phyloP scores from a whole-genome alignment of 2,888 invertebrate genomes.

The Ophion ellenae region DNA sequence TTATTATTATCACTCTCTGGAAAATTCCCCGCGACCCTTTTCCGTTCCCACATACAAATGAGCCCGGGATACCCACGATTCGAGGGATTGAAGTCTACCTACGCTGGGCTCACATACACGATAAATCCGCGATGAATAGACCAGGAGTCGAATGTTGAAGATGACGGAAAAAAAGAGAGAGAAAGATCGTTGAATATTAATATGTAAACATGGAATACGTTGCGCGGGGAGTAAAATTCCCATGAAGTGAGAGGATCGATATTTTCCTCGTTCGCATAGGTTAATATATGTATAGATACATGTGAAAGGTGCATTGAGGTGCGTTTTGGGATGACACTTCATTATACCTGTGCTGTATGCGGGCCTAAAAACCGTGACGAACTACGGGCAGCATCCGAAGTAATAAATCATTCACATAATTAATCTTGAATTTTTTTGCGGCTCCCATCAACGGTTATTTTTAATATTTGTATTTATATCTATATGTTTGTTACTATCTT shows the following conservation, averaged over 20 bases:
- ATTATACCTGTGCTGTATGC: conserved; percentile 17
- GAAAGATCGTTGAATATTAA: conserved; percentile 54
- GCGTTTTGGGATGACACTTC: conserved; percentile 2
- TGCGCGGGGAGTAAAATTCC: conserved; percentile 16
- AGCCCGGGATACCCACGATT: conserved; percentile 34
- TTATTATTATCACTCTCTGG: neutral
- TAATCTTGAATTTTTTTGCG: conserved; percentile 36
- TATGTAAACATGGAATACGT: conserved; percentile 57
- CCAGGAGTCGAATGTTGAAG: neutral
- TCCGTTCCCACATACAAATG: neutral
- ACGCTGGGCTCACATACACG: conserved; percentile 1
- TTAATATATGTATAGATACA: conserved; percentile 5
- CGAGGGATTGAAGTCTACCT: conserved; percentile 43
- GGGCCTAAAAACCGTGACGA: neutral
- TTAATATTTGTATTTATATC: neutral
- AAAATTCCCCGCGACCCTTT: conserved; percentile 6
- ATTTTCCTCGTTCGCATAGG: conserved; percentile 4
- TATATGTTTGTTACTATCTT: neutral
- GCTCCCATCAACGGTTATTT: conserved; percentile 26
- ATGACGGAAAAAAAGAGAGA: conserved; percentile 6
- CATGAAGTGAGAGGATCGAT: conserved; percentile 7
- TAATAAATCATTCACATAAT: conserved; percentile 40
- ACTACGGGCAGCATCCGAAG: conserved; percentile 4
- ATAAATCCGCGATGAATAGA: conserved; percentile 35
- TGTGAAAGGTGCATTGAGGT: neutral